Evolutionary conservation across 1,140 invertebrate genomes (phyloP).

Genomic region (Aplysia californica): DNA sequence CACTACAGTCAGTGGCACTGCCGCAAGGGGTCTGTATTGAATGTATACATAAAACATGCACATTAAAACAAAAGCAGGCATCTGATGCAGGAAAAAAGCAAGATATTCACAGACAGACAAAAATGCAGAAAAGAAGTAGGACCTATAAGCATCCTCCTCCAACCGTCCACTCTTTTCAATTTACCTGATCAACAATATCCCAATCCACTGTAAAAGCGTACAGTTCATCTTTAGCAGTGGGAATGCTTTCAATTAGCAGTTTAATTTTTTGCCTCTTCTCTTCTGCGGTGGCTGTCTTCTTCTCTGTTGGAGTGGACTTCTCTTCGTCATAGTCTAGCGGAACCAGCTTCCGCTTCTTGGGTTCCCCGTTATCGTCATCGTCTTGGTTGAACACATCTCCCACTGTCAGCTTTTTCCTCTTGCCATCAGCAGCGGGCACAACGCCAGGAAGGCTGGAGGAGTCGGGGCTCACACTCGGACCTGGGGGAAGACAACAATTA

Average conservation of each 20-base stretch:
- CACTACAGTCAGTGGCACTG: too few species aligned
- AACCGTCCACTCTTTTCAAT: too few species aligned
- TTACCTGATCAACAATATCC: constrained; percentile 84
- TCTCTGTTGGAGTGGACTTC: constrained; percentile 56
- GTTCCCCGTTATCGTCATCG: constrained; percentile 77
- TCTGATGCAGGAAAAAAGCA: too few species aligned
- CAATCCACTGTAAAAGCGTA: constrained; percentile 96
- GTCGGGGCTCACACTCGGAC: constrained; percentile 33
- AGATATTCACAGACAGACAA: too few species aligned
- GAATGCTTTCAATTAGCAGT: constrained; percentile 97
- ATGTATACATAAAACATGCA: too few species aligned
- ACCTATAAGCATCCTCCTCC: too few species aligned
- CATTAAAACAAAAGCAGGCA: too few species aligned
- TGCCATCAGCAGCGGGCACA: constrained; percentile 29
- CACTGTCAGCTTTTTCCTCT: constrained; percentile 83
- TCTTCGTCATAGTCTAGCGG: constrained; percentile 75
- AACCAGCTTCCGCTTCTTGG: constrained; percentile 86
- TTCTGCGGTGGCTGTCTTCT: constrained; percentile 71
- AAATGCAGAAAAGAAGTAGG: too few species aligned
- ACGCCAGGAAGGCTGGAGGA: constrained; percentile 39
- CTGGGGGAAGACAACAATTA: constrained; percentile 18
- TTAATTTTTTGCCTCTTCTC: constrained; percentile 97
- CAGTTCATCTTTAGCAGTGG: constrained; percentile 94
- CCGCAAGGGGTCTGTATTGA: too few species aligned
- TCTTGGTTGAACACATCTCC: constrained; percentile 93